Base-by-base conservation (phyloP, 2,113 vertebrate species). In the Nycticryphes semicollaris region DNA sequence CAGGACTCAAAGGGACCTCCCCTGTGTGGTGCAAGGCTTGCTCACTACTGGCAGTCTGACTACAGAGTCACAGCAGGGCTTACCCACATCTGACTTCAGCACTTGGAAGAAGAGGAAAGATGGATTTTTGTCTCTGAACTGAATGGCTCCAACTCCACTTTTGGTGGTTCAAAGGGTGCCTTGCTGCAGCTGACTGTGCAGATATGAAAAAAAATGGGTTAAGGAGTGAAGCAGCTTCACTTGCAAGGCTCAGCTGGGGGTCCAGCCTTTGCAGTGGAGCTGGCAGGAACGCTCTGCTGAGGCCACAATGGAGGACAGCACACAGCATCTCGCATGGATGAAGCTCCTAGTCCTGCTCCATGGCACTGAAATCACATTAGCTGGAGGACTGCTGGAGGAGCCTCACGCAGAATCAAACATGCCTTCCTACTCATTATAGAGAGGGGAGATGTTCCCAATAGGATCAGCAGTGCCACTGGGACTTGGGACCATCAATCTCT, bases 11-110 rank as follows among this genome's bases (percentile, higher is more conserved):
- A 78, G 37, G 12, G 31, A 83, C 15, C 43, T 80, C 24, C 13
- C 25, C 1, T 0, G 10, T 1, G 1, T 0, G 1, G 14, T 1
- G 0, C 28, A 30, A 13, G 4, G 1, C 31, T 84, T 1, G 1
- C 6, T 87, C 18, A 37, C 45, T 31, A 20, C 81, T 51, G 57
- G 60, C 30, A 85, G 31, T 57, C 62, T 66, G 41, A 87, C 75
- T 48, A 75, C 53, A 93, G n/a, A 86, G 43, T 57, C 83, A 87
- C 87, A 91, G 51, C 51, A 80, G 77, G 33, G 35, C 14, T 89
- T 67, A 47, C 47, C 7, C 0, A 1, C 28, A 72, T 25, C 43
- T 8, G 10, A 21, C 19, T 88, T 87, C 56, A 84, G 33, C 1
- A 3, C 30, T 24, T 41, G 56, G 84, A 94, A 51, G 30, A 54